phyloP scores from a whole-genome alignment of 2,113 vertebrate species.

The Thryonomys swinderianus region DNA sequence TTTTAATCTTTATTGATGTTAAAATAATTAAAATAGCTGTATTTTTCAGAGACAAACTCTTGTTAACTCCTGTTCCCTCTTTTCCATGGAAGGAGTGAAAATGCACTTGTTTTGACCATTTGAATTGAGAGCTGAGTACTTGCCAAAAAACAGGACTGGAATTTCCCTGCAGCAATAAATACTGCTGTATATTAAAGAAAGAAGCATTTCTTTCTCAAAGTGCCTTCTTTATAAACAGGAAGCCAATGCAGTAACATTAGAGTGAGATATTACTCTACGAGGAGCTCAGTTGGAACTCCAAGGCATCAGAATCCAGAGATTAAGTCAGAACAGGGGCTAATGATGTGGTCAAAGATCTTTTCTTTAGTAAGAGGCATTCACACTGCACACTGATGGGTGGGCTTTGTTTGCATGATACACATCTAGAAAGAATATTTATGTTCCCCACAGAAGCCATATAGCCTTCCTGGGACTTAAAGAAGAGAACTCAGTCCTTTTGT shows the following conservation, averaged over 20 bases:
- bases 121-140: conserved; percentile 39
- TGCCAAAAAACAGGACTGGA: conserved; percentile 59
- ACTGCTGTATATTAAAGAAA: conserved; percentile 64
- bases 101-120: conserved; percentile 43
- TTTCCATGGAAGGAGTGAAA: conserved; percentile 47
- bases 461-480: conserved; percentile 38
- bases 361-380: conserved; percentile 13
- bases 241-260: conserved; percentile 4
- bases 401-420: neutral
- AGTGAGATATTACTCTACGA: conserved; percentile 31
- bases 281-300: neutral
- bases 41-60: conserved; percentile 16
- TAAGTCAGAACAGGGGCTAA: neutral
- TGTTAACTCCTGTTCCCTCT: neutral
- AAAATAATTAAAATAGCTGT: conserved; percentile 21
- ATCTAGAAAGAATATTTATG: conserved; percentile 51
- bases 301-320: neutral
- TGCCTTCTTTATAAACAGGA: conserved; percentile 50
- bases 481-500: conserved; percentile 48
- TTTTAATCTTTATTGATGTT: conserved; percentile 39
- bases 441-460: conserved; percentile 31
- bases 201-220: conserved; percentile 55
- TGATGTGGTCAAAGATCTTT: conserved; percentile 1
- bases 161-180: conserved; percentile 65
- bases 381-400: neutral